Base-by-base conservation (phyloP, 2,888 invertebrate genomes). In the Rugalucina vietnamica region DNA sequence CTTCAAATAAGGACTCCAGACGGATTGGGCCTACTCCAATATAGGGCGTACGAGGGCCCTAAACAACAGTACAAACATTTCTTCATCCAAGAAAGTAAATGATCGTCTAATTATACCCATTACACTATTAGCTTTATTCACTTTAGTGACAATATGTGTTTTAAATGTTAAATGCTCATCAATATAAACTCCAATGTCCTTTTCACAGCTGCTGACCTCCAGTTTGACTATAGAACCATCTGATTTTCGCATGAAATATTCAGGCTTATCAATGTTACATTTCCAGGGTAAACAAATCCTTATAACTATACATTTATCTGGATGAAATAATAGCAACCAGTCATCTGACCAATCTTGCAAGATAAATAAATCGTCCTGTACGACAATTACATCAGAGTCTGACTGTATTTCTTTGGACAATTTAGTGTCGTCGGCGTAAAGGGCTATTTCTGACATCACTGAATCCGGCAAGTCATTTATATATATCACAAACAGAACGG, bases 101-200 rank as follows among this genome's bases (percentile, higher is more conserved):
- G 79, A 57, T 39, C 79, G 29, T 54, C 60, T 72, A 32, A 79
- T 73, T 54, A 73, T 8, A 5, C 60, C 73, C 73, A 79, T 72
- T 49, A 79, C 60, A 37, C 43, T 79, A 27, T 79, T 79, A 2
- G 79, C 79, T 60, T 79, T 73, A 27, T 57, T 73, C 29, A 29
- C 34, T 18, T 60, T 60, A 21, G 60, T 60, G 4, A 27, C 29
- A 60, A 60, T 60, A 18, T 60, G 60, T 60, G 60, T 60, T 27
- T 60, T 29, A 27, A 60, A 60, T 60, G 60, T 27, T 18, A 60
- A 60, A 29, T 60, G 60, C 60, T 60, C 60, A 29, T 60, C 60
- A 29, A 60, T 27, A 27, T 60, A 60, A 60, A 29, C 60, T n/a
- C n/a, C n/a, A n/a, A n/a, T n/a, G n/a, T 10, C 10, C n/a, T 54